phyloP scores from a whole-genome alignment of 1,140 invertebrate species.

The Apis dorsata region DNA sequence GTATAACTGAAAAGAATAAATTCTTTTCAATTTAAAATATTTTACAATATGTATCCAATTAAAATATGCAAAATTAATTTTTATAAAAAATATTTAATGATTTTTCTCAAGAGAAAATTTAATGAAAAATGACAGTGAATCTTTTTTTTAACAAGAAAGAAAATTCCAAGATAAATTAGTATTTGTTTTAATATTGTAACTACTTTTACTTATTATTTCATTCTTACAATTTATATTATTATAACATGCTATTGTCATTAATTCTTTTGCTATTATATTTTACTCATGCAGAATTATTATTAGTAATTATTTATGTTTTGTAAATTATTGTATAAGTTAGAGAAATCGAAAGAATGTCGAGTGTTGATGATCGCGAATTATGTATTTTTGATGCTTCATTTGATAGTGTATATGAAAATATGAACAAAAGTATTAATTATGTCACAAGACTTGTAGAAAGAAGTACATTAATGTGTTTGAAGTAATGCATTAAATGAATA shows the following conservation, averaged over 20 bases:
- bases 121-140: neutral
- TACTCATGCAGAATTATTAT: neutral
- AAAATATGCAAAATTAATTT: slow-evolving; percentile 16
- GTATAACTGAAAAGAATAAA: neutral
- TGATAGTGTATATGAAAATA: neutral
- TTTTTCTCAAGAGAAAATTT: neutral
- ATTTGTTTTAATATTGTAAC: neutral
- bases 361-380: neutral
- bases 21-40: neutral
- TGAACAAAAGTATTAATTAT: slow-evolving; percentile 39
- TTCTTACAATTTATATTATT: slow-evolving; percentile 15
- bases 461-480: neutral
- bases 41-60: neutral
- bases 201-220: slow-evolving; percentile 17
- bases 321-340: slow-evolving; percentile 38
- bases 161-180: slow-evolving; percentile 21
- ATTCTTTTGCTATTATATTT: slow-evolving; percentile 24
- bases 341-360: neutral
- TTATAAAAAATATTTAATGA: neutral
- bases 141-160: neutral
- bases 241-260: neutral
- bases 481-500: neutral
- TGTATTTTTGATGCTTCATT: slow-evolving; percentile 32
- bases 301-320: slow-evolving; percentile 44
- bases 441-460: slow-evolving; percentile 26